These are phyloP conservation scores for Emesis russula DNA, from an alignment of 2,888 invertebrate genomes.

Conservation along the genomic window DNA sequence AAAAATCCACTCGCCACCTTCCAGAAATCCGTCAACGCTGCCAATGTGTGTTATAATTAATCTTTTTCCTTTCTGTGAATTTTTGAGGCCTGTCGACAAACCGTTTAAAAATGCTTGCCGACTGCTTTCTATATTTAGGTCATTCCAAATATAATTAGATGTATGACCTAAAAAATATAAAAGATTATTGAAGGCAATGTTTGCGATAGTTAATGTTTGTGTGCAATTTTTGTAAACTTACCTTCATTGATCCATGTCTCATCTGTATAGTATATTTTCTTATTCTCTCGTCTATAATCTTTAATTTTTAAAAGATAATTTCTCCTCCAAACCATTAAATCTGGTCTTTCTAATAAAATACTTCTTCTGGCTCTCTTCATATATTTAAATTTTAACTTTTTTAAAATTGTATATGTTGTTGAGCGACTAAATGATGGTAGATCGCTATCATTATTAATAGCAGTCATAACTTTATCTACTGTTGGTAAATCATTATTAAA, in stretches of 20 bases:
- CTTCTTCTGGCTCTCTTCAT: constrained; percentile 23
- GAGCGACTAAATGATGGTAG: background rate
- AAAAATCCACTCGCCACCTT: constrained; percentile 71
- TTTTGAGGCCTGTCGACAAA: constrained; percentile 63
- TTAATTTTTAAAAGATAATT: constrained; percentile 60
- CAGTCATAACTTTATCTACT: constrained; percentile 17
- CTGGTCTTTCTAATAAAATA: constrained; percentile 53
- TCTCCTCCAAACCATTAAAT: constrained; percentile 57
- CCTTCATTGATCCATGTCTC: constrained; percentile 71
- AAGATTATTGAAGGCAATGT: too few species aligned
- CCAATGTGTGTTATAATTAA: constrained; percentile 76
- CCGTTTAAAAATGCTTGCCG: constrained; percentile 71
- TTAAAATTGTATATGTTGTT: background rate
- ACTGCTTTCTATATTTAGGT: constrained; percentile 47
- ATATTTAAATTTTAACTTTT: constrained; percentile 25
- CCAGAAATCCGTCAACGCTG: constrained; percentile 71
- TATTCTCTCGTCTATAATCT: constrained; percentile 48
- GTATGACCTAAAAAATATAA: constrained; percentile 13
- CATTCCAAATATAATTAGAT: constrained; percentile 52
- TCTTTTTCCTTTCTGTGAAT: constrained; percentile 74
- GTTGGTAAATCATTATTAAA: background rate
- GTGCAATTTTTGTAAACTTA: constrained; percentile 13
- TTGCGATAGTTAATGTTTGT: background rate
- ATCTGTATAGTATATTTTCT: constrained; percentile 65
- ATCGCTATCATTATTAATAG: background rate